Evolutionary conservation across 2,113 vertebrate species (phyloP).

Genomic region (Bambusicola thoracicus): DNA sequence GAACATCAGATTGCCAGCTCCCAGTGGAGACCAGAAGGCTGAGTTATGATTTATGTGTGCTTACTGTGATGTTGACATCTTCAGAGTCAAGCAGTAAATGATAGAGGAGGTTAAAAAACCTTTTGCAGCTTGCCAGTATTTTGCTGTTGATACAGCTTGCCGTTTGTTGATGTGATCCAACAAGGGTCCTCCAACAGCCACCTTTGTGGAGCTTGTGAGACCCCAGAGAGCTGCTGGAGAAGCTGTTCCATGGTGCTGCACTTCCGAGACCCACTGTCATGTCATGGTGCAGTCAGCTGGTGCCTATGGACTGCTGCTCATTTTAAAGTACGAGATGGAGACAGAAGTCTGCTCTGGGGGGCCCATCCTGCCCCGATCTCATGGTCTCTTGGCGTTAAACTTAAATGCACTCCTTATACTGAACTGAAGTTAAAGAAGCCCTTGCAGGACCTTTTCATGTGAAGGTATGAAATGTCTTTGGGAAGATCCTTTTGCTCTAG

Average conservation of each 20-base stretch:
- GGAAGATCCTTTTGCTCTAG: not conserved
- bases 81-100: slow-evolving; percentile 1
- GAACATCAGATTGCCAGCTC: not conserved
- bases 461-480: slow-evolving; percentile 13
- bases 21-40: not conserved
- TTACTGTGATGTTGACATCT: not conserved
- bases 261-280: not conserved
- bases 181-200: slow-evolving; percentile 19
- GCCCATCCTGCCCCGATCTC: not conserved
- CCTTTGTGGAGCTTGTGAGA: not conserved
- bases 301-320: not conserved
- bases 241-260: not conserved
- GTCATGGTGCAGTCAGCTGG: not conserved
- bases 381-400: slow-evolving; percentile 22
- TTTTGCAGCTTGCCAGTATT: slow-evolving; percentile 20
- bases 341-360: not conserved
- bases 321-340: not conserved
- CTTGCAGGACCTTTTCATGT: not conserved
- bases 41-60: not conserved
- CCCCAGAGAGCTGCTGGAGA: not conserved
- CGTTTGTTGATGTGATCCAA: not conserved
- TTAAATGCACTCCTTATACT: not conserved
- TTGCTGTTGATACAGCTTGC: slow-evolving; percentile 13
- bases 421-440: slow-evolving; percentile 22
- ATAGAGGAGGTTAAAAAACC: slow-evolving; percentile 12